Evolutionary conservation across 2,888 invertebrate genomes (phyloP), one percentile per base, ranked within the genome.

Genomic region (Drosophila subsilvestris): DNA sequence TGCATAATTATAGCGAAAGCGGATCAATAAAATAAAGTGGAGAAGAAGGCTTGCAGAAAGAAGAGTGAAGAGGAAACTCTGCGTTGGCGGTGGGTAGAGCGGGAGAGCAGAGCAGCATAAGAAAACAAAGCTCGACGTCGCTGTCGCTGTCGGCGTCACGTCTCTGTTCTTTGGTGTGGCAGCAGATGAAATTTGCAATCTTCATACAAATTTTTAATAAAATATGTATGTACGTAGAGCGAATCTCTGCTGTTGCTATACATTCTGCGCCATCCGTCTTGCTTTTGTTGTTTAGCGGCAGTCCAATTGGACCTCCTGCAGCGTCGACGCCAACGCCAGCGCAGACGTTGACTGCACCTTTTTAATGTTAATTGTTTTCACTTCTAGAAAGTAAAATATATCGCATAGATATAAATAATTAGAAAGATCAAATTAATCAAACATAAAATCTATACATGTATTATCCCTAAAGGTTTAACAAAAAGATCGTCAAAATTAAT

Each of bases 401-500:
- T 9, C 45, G 18, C 18, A 4, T 4, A 8, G 3, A 17, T 48
- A 49, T 48, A 47, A 14, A 47, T 48, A 17, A 17, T 42, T 18
- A 20, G 12, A 48, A 68, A 47, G 42, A 42, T 22, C 2, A 37
- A 59, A 43, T 37, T 56, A 59, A 25, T 43, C 20, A 18, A 65
- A 70, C n/a, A 61, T 54, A 25, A 50, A 37, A 47, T 70, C 29
- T 20, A 10, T 63, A 37, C 37, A 63, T 53, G 43, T 44, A 71
- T 73, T 43, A 50, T 66, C 37, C 37, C 54, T 57, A 65, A 57
- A 86, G 78, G 89, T 81, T 75, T 67, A 12, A 67, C 59, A 49
- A 61, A 67, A 70, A 87, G 72, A 60, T 71, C 79, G 78, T 75
- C 90, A 91, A 91, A 90, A 90, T 91, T 91, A 89, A 90, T 91